Conservation (phyloP, 2,888 invertebrate genomes). For the Slavum lentiscoides region DNA sequence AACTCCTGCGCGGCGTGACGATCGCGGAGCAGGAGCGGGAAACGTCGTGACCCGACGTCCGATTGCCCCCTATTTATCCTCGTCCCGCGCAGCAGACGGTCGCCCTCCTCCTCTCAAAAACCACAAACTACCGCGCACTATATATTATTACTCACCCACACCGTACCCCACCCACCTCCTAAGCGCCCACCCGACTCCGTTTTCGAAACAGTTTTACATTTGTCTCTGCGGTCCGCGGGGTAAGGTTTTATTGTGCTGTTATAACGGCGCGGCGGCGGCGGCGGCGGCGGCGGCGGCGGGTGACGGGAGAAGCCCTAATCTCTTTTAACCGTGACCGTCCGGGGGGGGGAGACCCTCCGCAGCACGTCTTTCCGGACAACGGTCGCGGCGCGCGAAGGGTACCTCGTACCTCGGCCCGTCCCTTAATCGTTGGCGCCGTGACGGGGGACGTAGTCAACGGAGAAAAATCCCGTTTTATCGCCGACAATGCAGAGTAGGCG, state of each 20-base stretch:
- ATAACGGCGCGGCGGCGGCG: neutral
- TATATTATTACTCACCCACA: too few relatives aligned
- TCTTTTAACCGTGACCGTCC: conserved; percentile 26
- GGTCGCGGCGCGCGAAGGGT: too few relatives aligned
- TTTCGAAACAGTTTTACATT: neutral
- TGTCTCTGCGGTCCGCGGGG: conserved; percentile 21
- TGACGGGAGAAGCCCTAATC: neutral
- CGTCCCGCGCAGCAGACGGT: neutral
- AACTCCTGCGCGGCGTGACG: neutral
- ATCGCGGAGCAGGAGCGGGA: neutral
- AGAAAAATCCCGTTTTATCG: too few relatives aligned
- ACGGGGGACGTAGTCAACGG: too few relatives aligned
- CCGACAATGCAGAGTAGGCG: too few relatives aligned
- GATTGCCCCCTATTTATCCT: conserved; percentile 23
- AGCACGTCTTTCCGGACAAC: neutral
- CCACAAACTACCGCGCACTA: too few relatives aligned
- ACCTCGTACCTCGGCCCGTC: too few relatives aligned
- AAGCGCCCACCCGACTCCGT: too few relatives aligned
- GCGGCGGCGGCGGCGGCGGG: neutral
- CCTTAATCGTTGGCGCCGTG: too few relatives aligned
- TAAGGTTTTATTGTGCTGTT: conserved; percentile 12
- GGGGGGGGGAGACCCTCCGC: neutral
- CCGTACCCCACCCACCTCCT: too few relatives aligned
- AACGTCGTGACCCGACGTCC: conserved; percentile 17
- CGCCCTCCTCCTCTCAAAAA: too few relatives aligned